Base-by-base conservation (phyloP, 2,797 vertebrate species). In the Serranus cabrilla region DNA sequence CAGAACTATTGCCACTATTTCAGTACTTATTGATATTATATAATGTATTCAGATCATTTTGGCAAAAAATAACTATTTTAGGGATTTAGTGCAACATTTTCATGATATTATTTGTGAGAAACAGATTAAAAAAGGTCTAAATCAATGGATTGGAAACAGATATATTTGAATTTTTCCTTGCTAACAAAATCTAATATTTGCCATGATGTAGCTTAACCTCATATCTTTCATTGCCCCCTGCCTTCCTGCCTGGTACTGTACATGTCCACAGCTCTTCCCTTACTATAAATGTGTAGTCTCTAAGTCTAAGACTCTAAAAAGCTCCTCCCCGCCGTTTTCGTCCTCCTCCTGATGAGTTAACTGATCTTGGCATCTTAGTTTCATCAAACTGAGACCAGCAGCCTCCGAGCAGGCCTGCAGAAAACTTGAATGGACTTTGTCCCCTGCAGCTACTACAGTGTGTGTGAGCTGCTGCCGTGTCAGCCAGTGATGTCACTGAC, bases 401-500 rank as follows among this genome's bases (percentile, higher is more conserved):
- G 34, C 16, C 9, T 39, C 27, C 1, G 7, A 65, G 21, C 27
- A n/a, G 10, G 23, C 16, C 4, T 1, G 11, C 9, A 31, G 21
- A 25, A 70, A 73, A 42, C 14, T 11, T 76, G 68, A 78, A 78
- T 45, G 71, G 59, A 70, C 17, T 43, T 25, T 0, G 9, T 40
- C 50, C 49, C 71, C 59, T 17, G 2, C 50, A 57, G 73, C 49
- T 31, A 0, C 27, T 1, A 58, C 34, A 20, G 47, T 61, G 49
- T 79, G 27, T 57, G 13, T n/a, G 10, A 61, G 43, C 45, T 23
- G 55, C 20, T 63, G 59, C 40, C 58, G 43, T 54, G 67, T 70
- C 60, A 34, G 59, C 37, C 20, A 2, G 13, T 7, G 49, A 51
- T 64, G 72, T 42, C 43, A 14, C 49, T 55, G 74, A 80, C 55